These are phyloP conservation scores for Malurus splendens DNA, from an alignment of 2,797 vertebrate species.

Conservation along the genomic window DNA sequence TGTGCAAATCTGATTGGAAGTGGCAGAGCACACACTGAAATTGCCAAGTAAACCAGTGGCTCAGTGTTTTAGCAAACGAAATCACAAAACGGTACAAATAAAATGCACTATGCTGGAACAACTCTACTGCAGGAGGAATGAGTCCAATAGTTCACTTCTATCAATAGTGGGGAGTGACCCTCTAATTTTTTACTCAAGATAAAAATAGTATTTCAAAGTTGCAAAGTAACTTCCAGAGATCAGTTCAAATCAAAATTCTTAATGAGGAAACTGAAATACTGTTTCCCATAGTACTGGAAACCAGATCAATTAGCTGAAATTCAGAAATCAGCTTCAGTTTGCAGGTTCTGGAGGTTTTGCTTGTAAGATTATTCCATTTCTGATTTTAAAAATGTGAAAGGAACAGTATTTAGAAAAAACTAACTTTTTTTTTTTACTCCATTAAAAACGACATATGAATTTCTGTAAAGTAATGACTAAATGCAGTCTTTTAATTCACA, in stretches of 20 bases:
- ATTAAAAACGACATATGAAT: background rate
- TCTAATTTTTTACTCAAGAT: background rate
- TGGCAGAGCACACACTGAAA: background rate
- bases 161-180: background rate
- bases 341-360: background rate
- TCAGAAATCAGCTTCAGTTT: background rate
- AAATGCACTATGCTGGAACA: background rate
- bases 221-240: background rate
- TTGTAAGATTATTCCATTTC: background rate
- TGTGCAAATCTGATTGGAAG: background rate
- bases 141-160: background rate
- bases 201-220: background rate
- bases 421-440: background rate
- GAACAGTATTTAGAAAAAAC: background rate
- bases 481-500: background rate
- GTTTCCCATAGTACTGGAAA: background rate
- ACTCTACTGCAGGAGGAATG: background rate
- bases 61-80: background rate
- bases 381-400: background rate
- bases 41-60: background rate
- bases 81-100: background rate
- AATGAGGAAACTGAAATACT: background rate
- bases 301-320: background rate
- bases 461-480: background rate
- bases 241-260: background rate